Evolutionary conservation across 2,888 invertebrate species (phyloP).

Genomic region (Thecophora atra): DNA sequence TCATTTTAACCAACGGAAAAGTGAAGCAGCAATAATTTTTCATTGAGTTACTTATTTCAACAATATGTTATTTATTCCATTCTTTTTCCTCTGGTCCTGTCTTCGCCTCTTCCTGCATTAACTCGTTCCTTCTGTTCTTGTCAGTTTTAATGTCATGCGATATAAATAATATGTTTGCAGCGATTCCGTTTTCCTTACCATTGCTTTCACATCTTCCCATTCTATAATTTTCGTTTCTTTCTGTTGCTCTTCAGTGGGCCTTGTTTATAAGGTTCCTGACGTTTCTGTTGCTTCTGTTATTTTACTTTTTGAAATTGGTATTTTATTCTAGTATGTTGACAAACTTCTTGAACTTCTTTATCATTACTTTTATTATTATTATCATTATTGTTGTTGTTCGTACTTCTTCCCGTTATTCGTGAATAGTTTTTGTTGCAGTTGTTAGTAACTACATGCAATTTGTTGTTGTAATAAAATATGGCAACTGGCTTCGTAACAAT

Average conservation of each 20-base stretch:
- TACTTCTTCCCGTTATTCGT: too few species aligned
- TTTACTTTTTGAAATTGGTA: background rate
- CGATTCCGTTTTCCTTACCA: too few species aligned
- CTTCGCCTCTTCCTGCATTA: background rate
- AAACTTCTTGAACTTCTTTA: background rate
- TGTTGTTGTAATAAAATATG: background rate
- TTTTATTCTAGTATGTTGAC: background rate
- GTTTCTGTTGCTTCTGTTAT: background rate
- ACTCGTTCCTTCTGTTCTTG: background rate
- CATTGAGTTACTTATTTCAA: too few species aligned
- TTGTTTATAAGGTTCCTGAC: background rate
- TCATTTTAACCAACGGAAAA: too few species aligned
- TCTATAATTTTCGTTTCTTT: too few species aligned
- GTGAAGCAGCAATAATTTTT: too few species aligned
- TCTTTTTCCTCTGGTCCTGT: too few species aligned
- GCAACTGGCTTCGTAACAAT: background rate
- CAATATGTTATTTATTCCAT: too few species aligned
- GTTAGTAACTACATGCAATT: background rate
- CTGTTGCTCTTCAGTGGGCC: too few species aligned
- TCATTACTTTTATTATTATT: background rate
- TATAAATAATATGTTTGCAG: too few species aligned
- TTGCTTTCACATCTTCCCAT: too few species aligned
- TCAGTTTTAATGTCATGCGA: background rate
- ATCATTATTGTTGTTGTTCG: background rate
- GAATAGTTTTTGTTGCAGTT: conserved; percentile 1